A percentile compares a stretch with the other conserved stretches of the same genome.
These are phyloP conservation scores for Delia radicum DNA, from an alignment of 1,140 invertebrate species.

Conservation along the genomic window DNA sequence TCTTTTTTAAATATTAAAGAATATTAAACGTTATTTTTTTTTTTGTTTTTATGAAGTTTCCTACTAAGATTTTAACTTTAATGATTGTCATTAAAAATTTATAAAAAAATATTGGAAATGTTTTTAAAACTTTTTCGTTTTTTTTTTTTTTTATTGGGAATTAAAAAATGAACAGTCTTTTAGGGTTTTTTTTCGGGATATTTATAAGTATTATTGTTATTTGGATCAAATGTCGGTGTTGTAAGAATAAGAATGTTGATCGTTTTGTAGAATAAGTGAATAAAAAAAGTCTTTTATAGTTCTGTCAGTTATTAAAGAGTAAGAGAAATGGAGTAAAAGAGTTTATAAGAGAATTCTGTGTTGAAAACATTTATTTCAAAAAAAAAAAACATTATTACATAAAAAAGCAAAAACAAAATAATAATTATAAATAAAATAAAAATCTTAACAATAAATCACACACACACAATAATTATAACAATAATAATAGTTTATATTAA, in stretches of 20 bases:
- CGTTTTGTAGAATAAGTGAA: neutral
- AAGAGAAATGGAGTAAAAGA: neutral
- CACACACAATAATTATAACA: neutral
- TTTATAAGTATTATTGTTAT: neutral
- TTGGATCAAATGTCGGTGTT: neutral
- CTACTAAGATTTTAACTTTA: too few species aligned
- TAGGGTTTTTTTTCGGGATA: neutral
- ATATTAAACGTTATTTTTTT: too few species aligned
- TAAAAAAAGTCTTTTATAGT: neutral
- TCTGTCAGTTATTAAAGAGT: neutral
- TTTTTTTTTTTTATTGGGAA: neutral
- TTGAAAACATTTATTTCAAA: neutral
- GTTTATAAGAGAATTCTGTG: neutral
- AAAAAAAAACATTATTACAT: neutral
- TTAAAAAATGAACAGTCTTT: neutral
- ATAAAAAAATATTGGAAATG: neutral
- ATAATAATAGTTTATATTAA: neutral
- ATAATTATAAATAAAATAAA: neutral
- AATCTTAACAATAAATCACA: slow-evolving; percentile 1
- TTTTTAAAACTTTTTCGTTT: neutral
- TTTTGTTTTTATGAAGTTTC: too few species aligned
- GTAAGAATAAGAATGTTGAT: neutral
- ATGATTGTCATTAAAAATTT: neutral
- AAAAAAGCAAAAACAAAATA: neutral
- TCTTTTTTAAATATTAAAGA: too few species aligned